phyloP scores from a whole-genome alignment of 2,888 invertebrate genomes.

The Eupithecia inturbata region DNA sequence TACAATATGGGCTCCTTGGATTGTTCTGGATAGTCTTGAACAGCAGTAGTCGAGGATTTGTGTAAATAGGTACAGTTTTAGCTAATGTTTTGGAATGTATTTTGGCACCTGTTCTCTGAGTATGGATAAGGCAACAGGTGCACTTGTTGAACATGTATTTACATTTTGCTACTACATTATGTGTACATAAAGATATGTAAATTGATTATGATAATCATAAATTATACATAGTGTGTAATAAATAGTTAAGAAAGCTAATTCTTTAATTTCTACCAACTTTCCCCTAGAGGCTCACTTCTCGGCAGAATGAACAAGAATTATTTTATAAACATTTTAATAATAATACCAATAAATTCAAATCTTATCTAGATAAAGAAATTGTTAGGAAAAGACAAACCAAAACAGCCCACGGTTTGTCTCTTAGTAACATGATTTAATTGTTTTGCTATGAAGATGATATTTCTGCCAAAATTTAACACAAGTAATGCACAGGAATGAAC shows the following conservation, averaged over 20 bases:
- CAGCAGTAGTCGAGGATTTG: conserved; percentile 35
- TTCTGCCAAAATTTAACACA: conserved; percentile 4
- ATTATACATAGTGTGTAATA: conserved; percentile 81
- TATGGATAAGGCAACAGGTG: conserved; percentile 34
- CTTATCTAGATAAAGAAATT: conserved; percentile 54
- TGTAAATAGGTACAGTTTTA: conserved; percentile 71
- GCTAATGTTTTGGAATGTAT: conserved; percentile 64
- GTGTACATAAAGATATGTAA: conserved; percentile 81
- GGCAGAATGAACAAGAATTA: not conserved
- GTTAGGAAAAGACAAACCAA: conserved; percentile 50
- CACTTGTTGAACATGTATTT: conserved; percentile 56
- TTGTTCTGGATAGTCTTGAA: not conserved
- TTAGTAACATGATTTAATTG: conserved; percentile 47
- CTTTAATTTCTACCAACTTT: not conserved
- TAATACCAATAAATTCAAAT: conserved; percentile 65
- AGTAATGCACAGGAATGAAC: not conserved
- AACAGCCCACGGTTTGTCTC: conserved; percentile 40
- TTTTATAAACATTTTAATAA: conserved; percentile 64
- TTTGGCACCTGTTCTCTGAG: conserved; percentile 45
- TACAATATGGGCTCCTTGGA: not conserved
- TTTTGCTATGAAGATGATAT: conserved; percentile 6
- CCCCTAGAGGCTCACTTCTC: not conserved
- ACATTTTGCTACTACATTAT: conserved; percentile 76
- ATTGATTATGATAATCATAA: conserved; percentile 77
- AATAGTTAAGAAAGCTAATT: conserved; percentile 73